Evolutionary conservation across 2,888 invertebrate genomes (phyloP), one percentile per base, ranked within the genome.

Genomic region (Harpalus rubripes): DNA sequence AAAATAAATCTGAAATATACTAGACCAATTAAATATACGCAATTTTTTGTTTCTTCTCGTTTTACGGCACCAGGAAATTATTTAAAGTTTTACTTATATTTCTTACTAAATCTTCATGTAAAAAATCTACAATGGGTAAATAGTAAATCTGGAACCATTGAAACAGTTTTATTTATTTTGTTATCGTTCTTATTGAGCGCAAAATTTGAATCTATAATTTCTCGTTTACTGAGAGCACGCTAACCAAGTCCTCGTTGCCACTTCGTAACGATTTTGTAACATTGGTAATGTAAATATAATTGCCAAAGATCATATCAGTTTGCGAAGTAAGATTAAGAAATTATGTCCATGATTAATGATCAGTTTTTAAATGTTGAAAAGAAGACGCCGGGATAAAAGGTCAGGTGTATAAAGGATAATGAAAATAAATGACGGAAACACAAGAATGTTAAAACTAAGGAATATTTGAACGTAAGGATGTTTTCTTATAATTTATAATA

Each of bases 391-490:
- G 39, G n/a, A 68, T 68, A 68, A 68, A 68, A 68, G 68, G 32
- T 12, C 68, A 68, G 68, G 68, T 68, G 32, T 15, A 68, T 68
- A 68, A 68, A 68, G 68, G 68, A 41, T 68, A 68, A 68, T 68
- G 68, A 68, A 68, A 68, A 68, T 32, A 68, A 68, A 68, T 68
- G 68, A 39, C 32, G 39, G 26, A 68, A 68, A 68, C 15, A 68
- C 68, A 68, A 68, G 39, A 68, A 39, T 15, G 68, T 68, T n/a
- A 39, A 39, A 68, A 68, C n/a, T 12, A 15, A 22, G 8, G 22
- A 63, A 63, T 22, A 22, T 61, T 61, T n/a, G 59, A 61, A 39
- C 39, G 68, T 39, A 68, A 68, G 68, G 32, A 68, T 12, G 5
- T n/a, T n/a, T 68, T 39, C 4, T 68, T 39, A 15, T 68, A 68